Evolutionary conservation across 2,797 vertebrate species (phyloP).

Genomic region (Spinibarbus caldwelli): DNA sequence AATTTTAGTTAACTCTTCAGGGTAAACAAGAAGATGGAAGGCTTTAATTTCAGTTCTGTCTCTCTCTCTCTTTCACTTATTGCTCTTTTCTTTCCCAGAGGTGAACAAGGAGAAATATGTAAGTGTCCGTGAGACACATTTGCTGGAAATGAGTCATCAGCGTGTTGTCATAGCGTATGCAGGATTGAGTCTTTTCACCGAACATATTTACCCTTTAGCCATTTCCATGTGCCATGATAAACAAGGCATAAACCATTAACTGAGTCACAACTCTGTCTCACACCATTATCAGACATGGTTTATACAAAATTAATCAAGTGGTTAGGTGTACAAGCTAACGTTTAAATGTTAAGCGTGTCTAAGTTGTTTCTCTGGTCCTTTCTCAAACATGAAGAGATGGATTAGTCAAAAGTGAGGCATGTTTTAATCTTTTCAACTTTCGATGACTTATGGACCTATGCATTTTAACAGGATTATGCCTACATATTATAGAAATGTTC

Average conservation of each 20-base stretch:
- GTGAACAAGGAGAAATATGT: constrained; percentile 54
- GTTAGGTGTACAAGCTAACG: not conserved
- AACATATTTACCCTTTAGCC: constrained; percentile 43
- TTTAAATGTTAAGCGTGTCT: constrained; percentile 15
- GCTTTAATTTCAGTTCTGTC: constrained; percentile 54
- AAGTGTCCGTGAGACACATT: constrained; percentile 54
- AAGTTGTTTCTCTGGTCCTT: not conserved
- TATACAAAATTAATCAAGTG: not conserved
- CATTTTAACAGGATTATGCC: not conserved
- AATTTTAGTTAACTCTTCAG: constrained; percentile 50
- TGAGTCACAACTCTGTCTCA: constrained; percentile 1
- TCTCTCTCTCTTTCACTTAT: constrained; percentile 39
- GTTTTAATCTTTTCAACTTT: constrained; percentile 17
- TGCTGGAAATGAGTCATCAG: constrained; percentile 58
- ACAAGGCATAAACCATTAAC: constrained; percentile 32
- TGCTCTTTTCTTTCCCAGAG: constrained; percentile 51
- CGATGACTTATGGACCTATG: not conserved
- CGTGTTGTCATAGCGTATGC: constrained; percentile 54
- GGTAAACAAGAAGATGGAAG: constrained; percentile 57
- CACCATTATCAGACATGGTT: not conserved
- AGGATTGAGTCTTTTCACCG: constrained; percentile 48
- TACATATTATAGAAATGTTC: not conserved
- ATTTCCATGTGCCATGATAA: constrained; percentile 26
- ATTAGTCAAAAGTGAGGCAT: constrained; percentile 7
- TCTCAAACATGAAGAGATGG: not conserved